Base-by-base conservation (phyloP, 2,113 vertebrate species). In the Taxidea taxus region DNA sequence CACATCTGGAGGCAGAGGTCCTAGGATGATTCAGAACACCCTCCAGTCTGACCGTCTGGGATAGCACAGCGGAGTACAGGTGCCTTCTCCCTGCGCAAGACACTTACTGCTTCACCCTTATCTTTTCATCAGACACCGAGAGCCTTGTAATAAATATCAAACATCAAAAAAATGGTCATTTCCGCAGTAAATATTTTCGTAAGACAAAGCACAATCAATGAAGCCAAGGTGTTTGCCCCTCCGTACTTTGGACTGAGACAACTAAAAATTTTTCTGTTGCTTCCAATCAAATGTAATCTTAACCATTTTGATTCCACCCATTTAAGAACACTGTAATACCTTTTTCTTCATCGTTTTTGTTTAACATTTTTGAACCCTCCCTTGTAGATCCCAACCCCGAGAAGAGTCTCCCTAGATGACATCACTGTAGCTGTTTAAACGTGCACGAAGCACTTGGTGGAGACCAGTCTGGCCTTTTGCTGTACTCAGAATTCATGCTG, bases 1-100 rank as follows among this genome's bases (percentile, higher is more conserved):
- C 98, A 98, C 94, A 96, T 97, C 96, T 97, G 87, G 84, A 97
- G 94, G 96, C 96, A 87, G 96, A 97, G 31, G 66, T 98, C 98
- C 39, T 96, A 58, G 90, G 47, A 94, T 95, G 96, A 98, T 96
- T 97, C 98, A 97, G 96, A 96, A 74, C 42, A 80, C 54, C 75
- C 93, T 91, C 86, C 74, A 91, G 54, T 47, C 82, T 58, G 21
- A 4, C 56, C 75, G 54, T 58, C 27, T 27, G 15, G 39, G 8
- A 18, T 25, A 86, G 44, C 18, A 31, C 49, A 37, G 31, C 1
- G 20, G 21, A 6, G 9, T 39, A 21, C 8, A 62, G 84, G 29
- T 21, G 21, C 21, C 49, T 64, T 94, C n/a, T 54, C 44, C 49
- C 16, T 11, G 14, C 21, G 7, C 2, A 18, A 91, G 68, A 58